phyloP scores from a whole-genome alignment of 2,797 vertebrate genomes.

The Alectoris magna region DNA sequence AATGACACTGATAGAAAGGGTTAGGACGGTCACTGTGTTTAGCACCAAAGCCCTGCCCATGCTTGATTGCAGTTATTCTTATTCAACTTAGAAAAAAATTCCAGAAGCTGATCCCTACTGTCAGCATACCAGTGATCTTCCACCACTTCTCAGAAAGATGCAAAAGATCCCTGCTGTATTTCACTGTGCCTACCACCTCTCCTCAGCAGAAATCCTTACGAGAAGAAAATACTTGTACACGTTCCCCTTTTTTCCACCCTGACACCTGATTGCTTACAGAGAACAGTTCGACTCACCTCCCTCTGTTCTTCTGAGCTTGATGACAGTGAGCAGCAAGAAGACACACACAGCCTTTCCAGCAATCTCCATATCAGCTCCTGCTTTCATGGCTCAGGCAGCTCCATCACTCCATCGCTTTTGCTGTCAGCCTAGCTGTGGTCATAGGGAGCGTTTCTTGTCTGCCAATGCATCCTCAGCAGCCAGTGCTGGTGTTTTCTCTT shows the following conservation, averaged over 20 bases:
- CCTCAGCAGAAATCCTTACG: slow-evolving; percentile 27
- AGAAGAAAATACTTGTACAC: neutral
- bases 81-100: neutral
- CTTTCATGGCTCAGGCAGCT: slow-evolving; percentile 38
- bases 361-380: slow-evolving; percentile 55
- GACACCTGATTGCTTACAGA: rapidly evolving
- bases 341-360: slow-evolving; percentile 20
- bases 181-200: slow-evolving; percentile 14
- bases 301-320: neutral
- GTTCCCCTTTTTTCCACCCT: neutral
- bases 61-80: neutral
- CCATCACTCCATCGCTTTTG: slow-evolving; percentile 19
- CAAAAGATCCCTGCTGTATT: neutral
- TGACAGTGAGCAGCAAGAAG: slow-evolving; percentile 21
- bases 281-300: slow-evolving; percentile 68
- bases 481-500: neutral
- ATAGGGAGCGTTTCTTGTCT: neutral
- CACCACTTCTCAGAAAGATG: neutral
- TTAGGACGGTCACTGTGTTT: neutral
- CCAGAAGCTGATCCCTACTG: neutral
- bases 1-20: neutral
- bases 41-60: neutral
- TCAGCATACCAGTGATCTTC: neutral
- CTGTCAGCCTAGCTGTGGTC: neutral
- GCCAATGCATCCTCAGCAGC: neutral